A percentile compares a stretch with the other conserved stretches of the same genome.
These are phyloP conservation scores for Malachius bipustulatus DNA, from an alignment of 2,888 invertebrate species.

Conservation along the genomic window DNA sequence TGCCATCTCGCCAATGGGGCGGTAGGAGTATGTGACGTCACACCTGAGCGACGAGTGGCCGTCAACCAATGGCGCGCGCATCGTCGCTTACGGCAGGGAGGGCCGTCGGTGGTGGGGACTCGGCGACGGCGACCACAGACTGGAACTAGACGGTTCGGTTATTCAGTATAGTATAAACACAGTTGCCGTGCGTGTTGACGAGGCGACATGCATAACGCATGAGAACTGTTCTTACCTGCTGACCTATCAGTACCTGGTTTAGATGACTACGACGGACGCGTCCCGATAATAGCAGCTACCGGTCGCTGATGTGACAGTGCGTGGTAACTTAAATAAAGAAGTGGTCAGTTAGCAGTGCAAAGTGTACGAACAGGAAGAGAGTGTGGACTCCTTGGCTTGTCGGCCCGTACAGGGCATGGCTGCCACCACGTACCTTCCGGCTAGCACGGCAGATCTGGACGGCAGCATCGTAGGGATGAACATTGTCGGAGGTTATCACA, in stretches of 20 bases:
- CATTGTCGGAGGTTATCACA: constrained; percentile 66
- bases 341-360: too few species aligned
- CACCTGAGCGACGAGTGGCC: constrained; percentile 27
- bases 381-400: constrained; percentile 39
- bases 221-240: constrained; percentile 37
- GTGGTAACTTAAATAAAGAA: too few species aligned
- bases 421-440: constrained; percentile 88
- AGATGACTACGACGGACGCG: too few species aligned
- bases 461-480: constrained; percentile 60
- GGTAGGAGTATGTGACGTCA: constrained; percentile 30
- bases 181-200: constrained; percentile 39
- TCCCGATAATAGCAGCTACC: too few species aligned
- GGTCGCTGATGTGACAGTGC: constrained; percentile 12
- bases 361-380: constrained; percentile 32
- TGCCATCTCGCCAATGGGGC: constrained; percentile 32
- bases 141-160: constrained; percentile 33
- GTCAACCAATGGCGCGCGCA: constrained; percentile 38
- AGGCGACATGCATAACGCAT: constrained; percentile 48
- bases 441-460: constrained; percentile 66
- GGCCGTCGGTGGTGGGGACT: constrained; percentile 30
- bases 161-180: constrained; percentile 51
- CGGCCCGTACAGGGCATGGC: constrained; percentile 69
- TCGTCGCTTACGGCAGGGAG: constrained; percentile 19
- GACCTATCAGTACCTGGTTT: constrained; percentile 1
- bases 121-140: constrained; percentile 20